Conservation (phyloP, 1,140 invertebrate genomes). For the Psix sp. region DNA sequence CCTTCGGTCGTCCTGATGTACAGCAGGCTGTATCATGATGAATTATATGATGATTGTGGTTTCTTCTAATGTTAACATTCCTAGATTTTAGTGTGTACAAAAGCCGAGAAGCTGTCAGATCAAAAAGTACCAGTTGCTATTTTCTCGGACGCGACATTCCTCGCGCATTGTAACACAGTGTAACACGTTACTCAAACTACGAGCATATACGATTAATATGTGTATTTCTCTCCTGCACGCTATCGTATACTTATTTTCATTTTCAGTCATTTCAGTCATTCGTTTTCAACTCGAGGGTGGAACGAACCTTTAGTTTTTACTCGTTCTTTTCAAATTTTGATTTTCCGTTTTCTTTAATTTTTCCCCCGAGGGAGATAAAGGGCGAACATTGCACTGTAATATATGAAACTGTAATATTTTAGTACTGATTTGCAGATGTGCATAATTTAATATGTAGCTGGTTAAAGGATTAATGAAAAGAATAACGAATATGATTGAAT, state of each 20-base stretch:
- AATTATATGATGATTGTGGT: conserved; percentile 73
- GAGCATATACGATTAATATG: conserved; percentile 51
- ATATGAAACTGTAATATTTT: conserved; percentile 78
- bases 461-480: conserved; percentile 60
- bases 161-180: conserved; percentile 53
- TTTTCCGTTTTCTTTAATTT: background rate
- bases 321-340: background rate
- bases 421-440: conserved; percentile 77
- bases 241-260: conserved; percentile 64
- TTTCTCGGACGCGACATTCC: conserved; percentile 23
- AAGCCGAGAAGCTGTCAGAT: conserved; percentile 69
- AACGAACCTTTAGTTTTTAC: background rate
- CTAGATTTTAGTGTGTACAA: conserved; percentile 75
- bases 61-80: conserved; percentile 77
- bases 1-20: conserved; percentile 74
- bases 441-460: conserved; percentile 75
- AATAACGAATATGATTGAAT: conserved; percentile 56
- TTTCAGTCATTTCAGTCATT: too few species aligned
- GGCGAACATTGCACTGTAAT: conserved; percentile 73
- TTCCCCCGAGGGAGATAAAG: conserved; percentile 67
- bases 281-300: conserved; percentile 20
- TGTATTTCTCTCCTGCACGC: conserved; percentile 67
- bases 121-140: conserved; percentile 60
- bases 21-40: conserved; percentile 77
- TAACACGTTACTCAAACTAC: conserved; percentile 55